These are phyloP conservation scores for Ypsolopha scabrella DNA, from an alignment of 2,888 invertebrate species.

Conservation along the genomic window DNA sequence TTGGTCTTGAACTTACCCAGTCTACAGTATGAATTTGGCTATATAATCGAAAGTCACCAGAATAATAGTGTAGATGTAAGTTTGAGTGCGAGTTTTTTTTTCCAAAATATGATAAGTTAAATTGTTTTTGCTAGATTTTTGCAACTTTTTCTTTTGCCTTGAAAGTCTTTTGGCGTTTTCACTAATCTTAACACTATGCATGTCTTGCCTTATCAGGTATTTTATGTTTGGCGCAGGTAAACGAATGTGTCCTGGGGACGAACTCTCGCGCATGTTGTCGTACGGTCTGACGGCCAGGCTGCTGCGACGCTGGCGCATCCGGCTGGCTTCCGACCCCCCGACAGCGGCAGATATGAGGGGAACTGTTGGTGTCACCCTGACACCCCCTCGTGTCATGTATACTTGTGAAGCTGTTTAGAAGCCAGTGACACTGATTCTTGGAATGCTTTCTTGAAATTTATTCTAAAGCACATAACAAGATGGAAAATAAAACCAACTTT, in stretches of 20 bases:
- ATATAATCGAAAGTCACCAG: too few species aligned
- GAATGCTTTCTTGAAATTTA: neutral
- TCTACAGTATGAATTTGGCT: too few species aligned
- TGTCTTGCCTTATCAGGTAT: slow-evolving; percentile 5
- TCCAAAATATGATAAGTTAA: too few species aligned
- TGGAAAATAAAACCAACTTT: too few species aligned
- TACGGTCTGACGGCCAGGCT: slow-evolving; percentile 75
- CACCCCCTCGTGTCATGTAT: slow-evolving; percentile 68
- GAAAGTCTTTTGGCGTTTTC: too few species aligned
- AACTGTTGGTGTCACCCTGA: slow-evolving; percentile 80
- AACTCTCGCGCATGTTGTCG: slow-evolving; percentile 81
- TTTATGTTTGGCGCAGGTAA: slow-evolving; percentile 71
- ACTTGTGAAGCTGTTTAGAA: slow-evolving; percentile 35
- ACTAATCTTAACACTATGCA: too few species aligned
- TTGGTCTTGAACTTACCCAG: too few species aligned
- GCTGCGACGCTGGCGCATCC: slow-evolving; percentile 73
- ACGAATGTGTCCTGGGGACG: slow-evolving; percentile 88
- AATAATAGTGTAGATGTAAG: too few species aligned
- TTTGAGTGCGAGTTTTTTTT: too few species aligned
- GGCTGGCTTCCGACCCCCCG: slow-evolving; percentile 61
- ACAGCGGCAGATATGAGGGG: slow-evolving; percentile 70
- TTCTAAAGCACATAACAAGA: neutral
- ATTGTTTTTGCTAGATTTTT: too few species aligned
- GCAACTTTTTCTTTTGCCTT: too few species aligned
- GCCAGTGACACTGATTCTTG: neutral